Conservation (phyloP, 2,113 vertebrate species). For the Etheostoma cragini region DNA sequence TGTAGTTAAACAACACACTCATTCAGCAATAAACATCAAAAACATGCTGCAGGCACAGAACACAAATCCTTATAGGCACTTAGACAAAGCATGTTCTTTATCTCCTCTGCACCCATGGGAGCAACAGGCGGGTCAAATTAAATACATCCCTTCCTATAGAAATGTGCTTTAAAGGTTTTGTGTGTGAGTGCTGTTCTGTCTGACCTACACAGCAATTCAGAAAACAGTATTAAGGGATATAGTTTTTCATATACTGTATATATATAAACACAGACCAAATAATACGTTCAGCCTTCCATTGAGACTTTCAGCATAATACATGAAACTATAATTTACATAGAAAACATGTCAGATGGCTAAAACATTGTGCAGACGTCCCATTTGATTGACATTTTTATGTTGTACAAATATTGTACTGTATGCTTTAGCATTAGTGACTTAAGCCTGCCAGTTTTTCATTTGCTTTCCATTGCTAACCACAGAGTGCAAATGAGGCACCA, state of each 20-base stretch:
- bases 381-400: background rate
- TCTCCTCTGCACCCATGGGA: background rate
- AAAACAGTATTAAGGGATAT: background rate
- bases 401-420: background rate
- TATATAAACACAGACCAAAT: too few relatives aligned
- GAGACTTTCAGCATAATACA: background rate
- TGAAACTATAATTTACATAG: background rate
- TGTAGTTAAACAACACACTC: background rate
- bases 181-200: background rate
- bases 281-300: too few relatives aligned
- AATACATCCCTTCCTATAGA: background rate
- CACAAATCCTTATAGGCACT: background rate
- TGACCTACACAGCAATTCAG: background rate
- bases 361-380: background rate
- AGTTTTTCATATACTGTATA: background rate
- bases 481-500: background rate
- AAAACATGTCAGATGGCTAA: background rate
- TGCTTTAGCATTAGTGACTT: conserved; percentile 11
- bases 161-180: background rate
- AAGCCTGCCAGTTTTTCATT: background rate
- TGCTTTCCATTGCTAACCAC: background rate
- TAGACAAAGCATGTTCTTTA: background rate
- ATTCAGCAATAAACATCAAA: background rate
- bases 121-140: conserved; percentile 25
- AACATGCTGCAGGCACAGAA: background rate